phyloP scores from a whole-genome alignment of 2,888 invertebrate genomes.

The Apotomis turbidana region DNA sequence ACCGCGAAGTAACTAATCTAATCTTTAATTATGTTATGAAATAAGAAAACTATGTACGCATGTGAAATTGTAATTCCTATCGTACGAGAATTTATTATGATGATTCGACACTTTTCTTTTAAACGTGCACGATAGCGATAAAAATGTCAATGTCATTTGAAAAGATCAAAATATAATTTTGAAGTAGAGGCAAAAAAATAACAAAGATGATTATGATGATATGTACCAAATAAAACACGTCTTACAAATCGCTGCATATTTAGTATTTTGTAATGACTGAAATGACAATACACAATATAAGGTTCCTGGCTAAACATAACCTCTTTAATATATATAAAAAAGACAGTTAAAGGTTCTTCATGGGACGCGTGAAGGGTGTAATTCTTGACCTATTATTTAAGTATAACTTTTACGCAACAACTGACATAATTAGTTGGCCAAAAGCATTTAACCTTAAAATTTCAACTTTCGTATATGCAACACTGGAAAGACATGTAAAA shows the following conservation, averaged over 20 bases:
- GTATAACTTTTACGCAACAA: constrained; percentile 5
- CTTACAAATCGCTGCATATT: too few species aligned
- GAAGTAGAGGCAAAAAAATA: not conserved
- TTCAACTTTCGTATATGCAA: constrained; percentile 25
- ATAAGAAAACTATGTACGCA: too few species aligned
- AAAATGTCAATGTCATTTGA: constrained; percentile 4
- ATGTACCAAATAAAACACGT: too few species aligned
- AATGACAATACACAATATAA: too few species aligned
- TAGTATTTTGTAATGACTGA: too few species aligned
- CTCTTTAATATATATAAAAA: too few species aligned
- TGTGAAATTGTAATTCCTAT: too few species aligned
- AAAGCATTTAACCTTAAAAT: constrained; percentile 31
- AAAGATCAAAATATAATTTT: not conserved
- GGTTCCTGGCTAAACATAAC: too few species aligned
- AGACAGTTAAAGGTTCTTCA: not conserved
- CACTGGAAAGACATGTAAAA: constrained; percentile 12
- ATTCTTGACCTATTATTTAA: constrained; percentile 26
- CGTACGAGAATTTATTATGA: not conserved
- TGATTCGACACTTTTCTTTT: constrained; percentile 8
- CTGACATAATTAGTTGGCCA: constrained; percentile 1
- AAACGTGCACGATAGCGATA: constrained; percentile 9
- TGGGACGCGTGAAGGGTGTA: constrained; percentile 16
- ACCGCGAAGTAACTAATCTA: too few species aligned
- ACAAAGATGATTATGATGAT: too few species aligned
- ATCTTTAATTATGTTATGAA: too few species aligned